These are phyloP conservation scores for Drosophila multiciliata DNA, from an alignment of 2,888 invertebrate species.

Conservation along the genomic window DNA sequence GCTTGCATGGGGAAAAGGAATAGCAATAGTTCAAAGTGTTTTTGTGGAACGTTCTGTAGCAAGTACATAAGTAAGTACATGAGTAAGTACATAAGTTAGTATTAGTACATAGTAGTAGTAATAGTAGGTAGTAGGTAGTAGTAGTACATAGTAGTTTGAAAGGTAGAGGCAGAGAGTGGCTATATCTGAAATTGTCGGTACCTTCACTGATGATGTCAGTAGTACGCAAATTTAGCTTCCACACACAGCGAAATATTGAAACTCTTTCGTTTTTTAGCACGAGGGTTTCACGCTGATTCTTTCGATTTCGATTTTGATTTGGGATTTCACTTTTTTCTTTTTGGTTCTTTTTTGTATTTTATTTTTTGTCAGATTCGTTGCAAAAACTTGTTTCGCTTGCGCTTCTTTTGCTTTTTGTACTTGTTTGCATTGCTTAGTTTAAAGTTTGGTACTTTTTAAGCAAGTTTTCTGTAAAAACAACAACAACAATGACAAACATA, in stretches of 20 bases:
- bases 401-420: constrained; percentile 23
- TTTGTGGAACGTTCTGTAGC: constrained; percentile 44
- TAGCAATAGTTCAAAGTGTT: constrained; percentile 38
- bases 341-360: constrained; percentile 1
- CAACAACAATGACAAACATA: constrained; percentile 73
- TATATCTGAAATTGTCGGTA: constrained; percentile 58
- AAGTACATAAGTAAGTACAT: constrained; percentile 41
- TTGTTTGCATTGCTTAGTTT: constrained; percentile 30
- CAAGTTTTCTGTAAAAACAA: constrained; percentile 83
- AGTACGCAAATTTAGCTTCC: constrained; percentile 51
- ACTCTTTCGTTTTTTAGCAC: constrained; percentile 33
- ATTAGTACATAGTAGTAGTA: constrained; percentile 29
- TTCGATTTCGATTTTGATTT: constrained; percentile 21
- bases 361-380: constrained; percentile 27
- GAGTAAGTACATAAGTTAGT: constrained; percentile 17
- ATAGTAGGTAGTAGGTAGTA: constrained; percentile 38
- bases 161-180: constrained; percentile 55
- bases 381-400: constrained; percentile 51
- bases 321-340: constrained; percentile 45
- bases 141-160: constrained; percentile 37
- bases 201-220: constrained; percentile 70
- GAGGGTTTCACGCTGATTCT: constrained; percentile 42
- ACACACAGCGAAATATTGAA: constrained; percentile 42
- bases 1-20: constrained; percentile 39
- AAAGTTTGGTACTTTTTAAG: constrained; percentile 74